Base-by-base conservation (phyloP, 1,140 invertebrate species). In the Temnothorax longispinosus region DNA sequence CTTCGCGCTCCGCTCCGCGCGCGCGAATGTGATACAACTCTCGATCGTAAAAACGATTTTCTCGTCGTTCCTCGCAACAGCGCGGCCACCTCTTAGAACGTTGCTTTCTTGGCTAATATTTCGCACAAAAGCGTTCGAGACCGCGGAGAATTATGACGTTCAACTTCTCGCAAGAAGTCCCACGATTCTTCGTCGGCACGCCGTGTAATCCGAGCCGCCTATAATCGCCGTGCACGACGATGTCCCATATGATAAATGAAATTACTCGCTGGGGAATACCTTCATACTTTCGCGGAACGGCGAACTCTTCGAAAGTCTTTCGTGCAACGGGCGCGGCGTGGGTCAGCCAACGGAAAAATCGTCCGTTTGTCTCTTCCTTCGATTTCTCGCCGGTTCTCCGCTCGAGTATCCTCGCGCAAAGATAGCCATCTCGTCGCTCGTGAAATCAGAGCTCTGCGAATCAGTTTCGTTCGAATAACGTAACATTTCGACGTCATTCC, bases 21-120 rank as follows among this genome's bases (percentile, higher is more conserved):
- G 44, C 41, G 27, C 27, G 27, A 27, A 27, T 47, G 72, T 60
- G 72, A 91, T 88, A 90, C 71, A 86, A 86, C 11, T 67, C 54
- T 47, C 76, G 87, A 86, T 84, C 89, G 89, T 88, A 86, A 90
- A 86, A 91, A 90, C 76, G 58, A 86, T 89, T 81, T 89, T 89
- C 56, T 52, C 65, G 11, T 78, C 15, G 44, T 41, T 27, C 18
- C 32, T 32, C 56, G n/a, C 35, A 67, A 64, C 35, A 60, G 32
- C 18, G 32, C 18, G 27, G 32, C 18, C 72, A 7, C 7, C 32
- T 13, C 38, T 18, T 1, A 38, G 32, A 47, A 27, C 35, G 13
- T 27, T 58, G 13, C 44, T 44, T 76, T 21, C 38, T 32, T 0
- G 54, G 38, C 75, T 88, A 89, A 87, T 88, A 88, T 77, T 64